Conservation (phyloP, 2,888 invertebrate species). For the Scelioninae gen. 2 region DNA sequence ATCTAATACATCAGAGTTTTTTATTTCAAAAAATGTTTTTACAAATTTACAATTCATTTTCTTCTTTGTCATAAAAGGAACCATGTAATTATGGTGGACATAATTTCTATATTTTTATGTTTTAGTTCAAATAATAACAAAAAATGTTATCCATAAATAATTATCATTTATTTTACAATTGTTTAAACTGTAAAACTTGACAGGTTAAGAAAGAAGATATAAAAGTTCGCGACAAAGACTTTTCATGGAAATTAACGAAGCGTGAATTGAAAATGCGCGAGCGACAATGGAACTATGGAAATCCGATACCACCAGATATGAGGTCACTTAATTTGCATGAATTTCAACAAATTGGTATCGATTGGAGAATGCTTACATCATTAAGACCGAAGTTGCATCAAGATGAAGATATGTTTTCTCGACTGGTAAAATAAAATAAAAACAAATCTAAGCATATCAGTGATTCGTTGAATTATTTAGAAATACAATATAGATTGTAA, state of each 20-base stretch:
- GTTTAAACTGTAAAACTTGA: neutral
- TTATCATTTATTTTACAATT: neutral
- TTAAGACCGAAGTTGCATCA: slow-evolving; percentile 87
- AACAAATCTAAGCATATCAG: too few species aligned
- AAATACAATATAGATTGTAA: too few species aligned
- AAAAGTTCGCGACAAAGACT: slow-evolving; percentile 85
- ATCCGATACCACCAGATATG: slow-evolving; percentile 92
- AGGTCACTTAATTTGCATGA: slow-evolving; percentile 84
- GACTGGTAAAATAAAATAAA: slow-evolving; percentile 72
- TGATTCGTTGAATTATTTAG: too few species aligned
- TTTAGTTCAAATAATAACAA: too few species aligned
- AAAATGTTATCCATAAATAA: too few species aligned
- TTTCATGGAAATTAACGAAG: slow-evolving; percentile 84
- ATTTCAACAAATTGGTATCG: slow-evolving; percentile 89
- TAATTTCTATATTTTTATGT: too few species aligned
- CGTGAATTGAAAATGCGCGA: slow-evolving; percentile 81
- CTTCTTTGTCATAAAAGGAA: too few species aligned
- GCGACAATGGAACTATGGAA: slow-evolving; percentile 82
- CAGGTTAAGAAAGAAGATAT: slow-evolving; percentile 85
- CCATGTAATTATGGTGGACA: too few species aligned
- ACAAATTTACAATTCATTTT: too few species aligned
- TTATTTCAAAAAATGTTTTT: too few species aligned
- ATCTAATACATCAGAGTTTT: too few species aligned
- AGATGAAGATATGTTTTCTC: slow-evolving; percentile 91
- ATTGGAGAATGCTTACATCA: slow-evolving; percentile 95